Percentiles rank a stretch among this genome's conserved stretches.
Evolutionary conservation across 2,113 vertebrate species (phyloP).

Genomic region (Cyrtonyx montezumae): DNA sequence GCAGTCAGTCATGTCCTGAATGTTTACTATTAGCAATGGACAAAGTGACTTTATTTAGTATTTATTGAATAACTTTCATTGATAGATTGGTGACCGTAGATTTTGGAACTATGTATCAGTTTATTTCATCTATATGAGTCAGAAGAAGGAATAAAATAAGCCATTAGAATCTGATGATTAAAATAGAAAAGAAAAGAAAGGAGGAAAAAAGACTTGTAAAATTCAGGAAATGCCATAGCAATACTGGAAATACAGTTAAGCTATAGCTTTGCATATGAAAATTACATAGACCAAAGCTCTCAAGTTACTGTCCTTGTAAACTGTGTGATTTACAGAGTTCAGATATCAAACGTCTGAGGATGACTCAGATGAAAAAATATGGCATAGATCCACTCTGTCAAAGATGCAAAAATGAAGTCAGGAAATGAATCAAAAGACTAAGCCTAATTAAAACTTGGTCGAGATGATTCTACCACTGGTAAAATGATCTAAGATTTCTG

Average conservation of each 20-base stretch:
- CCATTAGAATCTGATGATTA: not conserved
- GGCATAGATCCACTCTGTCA: not conserved
- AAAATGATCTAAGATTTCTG: not conserved
- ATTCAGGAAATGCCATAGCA: not conserved
- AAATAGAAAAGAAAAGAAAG: not conserved
- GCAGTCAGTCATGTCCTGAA: constrained; percentile 35
- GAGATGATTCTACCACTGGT: not conserved
- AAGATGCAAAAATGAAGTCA: not conserved
- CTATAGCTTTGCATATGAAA: not conserved
- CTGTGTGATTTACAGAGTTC: not conserved
- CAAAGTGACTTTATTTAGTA: constrained; percentile 27
- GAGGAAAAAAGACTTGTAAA: not conserved
- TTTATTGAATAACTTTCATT: not conserved
- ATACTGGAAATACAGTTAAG: not conserved
- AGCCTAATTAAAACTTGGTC: not conserved
- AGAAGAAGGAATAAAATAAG: not conserved
- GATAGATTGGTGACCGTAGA: not conserved
- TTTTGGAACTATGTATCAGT: not conserved
- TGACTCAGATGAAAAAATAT: not conserved
- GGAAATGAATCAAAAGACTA: not conserved
- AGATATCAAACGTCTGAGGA: not conserved
- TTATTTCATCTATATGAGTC: not conserved
- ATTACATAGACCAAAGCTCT: not conserved
- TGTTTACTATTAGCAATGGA: constrained; percentile 58
- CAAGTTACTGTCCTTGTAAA: not conserved